Conservation (phyloP, 92 coral and sea anemone species). For the Anthopleura xanthogrammica region DNA sequence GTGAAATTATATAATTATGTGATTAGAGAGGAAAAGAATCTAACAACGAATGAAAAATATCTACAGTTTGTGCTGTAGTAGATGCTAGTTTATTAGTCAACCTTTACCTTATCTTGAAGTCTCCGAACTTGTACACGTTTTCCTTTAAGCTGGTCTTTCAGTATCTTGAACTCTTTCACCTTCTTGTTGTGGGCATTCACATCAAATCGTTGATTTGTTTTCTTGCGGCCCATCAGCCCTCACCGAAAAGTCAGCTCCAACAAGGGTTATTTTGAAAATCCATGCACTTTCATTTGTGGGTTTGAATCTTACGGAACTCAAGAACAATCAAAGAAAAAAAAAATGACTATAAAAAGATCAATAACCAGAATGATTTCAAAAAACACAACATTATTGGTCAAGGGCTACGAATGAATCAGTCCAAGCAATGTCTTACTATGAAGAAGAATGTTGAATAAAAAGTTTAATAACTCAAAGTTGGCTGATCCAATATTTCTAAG, state of each 20-base stretch:
- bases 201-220: background rate
- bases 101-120: too few species aligned
- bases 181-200: background rate
- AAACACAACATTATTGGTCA: background rate
- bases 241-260: too few species aligned
- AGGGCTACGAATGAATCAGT: background rate
- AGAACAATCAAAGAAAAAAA: background rate
- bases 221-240: slow-evolving; percentile 11
- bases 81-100: too few species aligned
- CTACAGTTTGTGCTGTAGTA: too few species aligned
- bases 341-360: too few species aligned
- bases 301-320: background rate
- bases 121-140: background rate
- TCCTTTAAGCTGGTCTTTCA: background rate
- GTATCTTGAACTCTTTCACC: background rate
- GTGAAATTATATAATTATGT: too few species aligned
- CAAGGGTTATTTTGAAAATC: too few species aligned
- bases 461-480: background rate
- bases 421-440: background rate
- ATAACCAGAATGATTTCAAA: too few species aligned
- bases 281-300: too few species aligned
- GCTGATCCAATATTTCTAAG: background rate
- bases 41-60: too few species aligned
- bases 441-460: background rate
- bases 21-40: too few species aligned